Evolutionary conservation across 2,888 invertebrate species (phyloP).

Genomic region (Microdon myrmicae): DNA sequence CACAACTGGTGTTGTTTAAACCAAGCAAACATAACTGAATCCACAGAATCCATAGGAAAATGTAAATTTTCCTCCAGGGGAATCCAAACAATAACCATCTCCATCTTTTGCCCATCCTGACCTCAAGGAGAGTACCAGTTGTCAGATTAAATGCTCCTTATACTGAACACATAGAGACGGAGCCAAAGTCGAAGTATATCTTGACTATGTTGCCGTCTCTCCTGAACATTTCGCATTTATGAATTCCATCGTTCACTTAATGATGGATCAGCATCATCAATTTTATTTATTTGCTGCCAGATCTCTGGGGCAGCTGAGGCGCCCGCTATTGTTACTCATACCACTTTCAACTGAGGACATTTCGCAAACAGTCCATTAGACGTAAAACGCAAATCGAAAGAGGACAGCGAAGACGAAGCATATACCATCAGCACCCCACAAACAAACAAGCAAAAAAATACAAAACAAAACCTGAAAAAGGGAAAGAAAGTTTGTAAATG

Average conservation of each 20-base stretch:
- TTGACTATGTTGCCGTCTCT: slow-evolving; percentile 12
- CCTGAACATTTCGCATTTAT: slow-evolving; percentile 43
- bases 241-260: slow-evolving; percentile 46
- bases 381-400: slow-evolving; percentile 39
- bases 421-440: not conserved
- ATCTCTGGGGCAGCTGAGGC: slow-evolving; percentile 1
- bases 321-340: not conserved
- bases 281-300: slow-evolving; percentile 51
- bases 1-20: slow-evolving; percentile 35
- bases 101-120: slow-evolving; percentile 15
- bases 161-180: slow-evolving; percentile 2
- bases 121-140: slow-evolving; percentile 20
- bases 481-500: too few relatives aligned
- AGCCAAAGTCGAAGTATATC: too few relatives aligned
- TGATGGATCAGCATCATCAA: slow-evolving; percentile 55
- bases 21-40: slow-evolving; percentile 34
- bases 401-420: slow-evolving; percentile 37
- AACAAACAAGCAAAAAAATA: too few relatives aligned
- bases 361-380: slow-evolving; percentile 46
- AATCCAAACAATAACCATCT: slow-evolving; percentile 47
- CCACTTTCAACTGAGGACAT: not conserved
- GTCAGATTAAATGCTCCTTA: slow-evolving; percentile 35
- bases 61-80: slow-evolving; percentile 45
- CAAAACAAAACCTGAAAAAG: too few relatives aligned
- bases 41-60: slow-evolving; percentile 34